phyloP scores from a whole-genome alignment of 2,113 vertebrate genomes.

The Rousettus leschenaultii region DNA sequence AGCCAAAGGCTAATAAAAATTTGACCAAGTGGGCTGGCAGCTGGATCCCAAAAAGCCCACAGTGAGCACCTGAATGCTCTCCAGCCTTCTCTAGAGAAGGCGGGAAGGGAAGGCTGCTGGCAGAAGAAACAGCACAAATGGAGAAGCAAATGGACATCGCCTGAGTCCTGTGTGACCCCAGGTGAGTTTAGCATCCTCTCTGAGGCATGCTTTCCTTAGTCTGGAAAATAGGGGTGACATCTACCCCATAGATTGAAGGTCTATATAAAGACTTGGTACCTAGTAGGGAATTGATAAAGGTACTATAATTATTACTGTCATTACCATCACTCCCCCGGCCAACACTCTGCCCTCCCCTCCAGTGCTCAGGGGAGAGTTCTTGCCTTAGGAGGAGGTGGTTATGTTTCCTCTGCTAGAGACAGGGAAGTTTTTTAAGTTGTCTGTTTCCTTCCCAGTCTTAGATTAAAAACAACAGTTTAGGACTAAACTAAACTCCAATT shows the following conservation, averaged over 20 bases:
- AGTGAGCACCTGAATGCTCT: background rate
- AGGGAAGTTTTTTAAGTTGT: background rate
- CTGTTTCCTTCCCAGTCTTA: background rate
- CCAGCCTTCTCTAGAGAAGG: background rate
- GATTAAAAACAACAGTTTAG: background rate
- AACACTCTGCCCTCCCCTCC: background rate
- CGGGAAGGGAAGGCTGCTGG: background rate
- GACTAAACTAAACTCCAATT: background rate
- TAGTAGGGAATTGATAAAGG: background rate
- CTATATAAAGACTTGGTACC: background rate
- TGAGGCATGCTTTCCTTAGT: background rate
- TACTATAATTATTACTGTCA: background rate
- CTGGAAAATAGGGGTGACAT: background rate
- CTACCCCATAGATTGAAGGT: background rate
- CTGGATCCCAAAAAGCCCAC: background rate
- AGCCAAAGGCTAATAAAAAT: background rate
- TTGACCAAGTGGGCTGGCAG: background rate
- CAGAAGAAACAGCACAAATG: background rate
- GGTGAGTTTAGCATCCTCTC: background rate
- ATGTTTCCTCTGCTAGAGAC: background rate
- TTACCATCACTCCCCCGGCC: background rate
- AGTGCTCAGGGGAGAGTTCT: background rate
- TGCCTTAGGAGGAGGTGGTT: background rate
- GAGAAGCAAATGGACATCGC: background rate
- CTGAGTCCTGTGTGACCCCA: background rate